A percentile compares a stretch with the other conserved stretches of the same genome.
Evolutionary conservation across 2,113 vertebrate species (phyloP).

Genomic region (Nettapus auritus): DNA sequence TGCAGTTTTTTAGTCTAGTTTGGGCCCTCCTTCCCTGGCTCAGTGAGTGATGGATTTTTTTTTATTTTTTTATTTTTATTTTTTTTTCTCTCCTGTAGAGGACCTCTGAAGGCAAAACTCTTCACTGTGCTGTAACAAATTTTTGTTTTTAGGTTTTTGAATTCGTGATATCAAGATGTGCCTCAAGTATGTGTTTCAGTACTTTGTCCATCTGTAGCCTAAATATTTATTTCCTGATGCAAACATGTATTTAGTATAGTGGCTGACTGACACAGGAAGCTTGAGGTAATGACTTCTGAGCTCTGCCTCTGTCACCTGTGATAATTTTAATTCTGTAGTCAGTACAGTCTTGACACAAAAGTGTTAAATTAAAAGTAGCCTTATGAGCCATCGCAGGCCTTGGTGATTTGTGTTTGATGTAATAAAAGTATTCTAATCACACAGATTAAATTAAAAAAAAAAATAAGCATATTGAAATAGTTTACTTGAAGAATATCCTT

Average conservation of each 20-base stretch:
- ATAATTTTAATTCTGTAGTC: not conserved
- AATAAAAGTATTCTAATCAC: not conserved
- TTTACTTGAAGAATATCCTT: not conserved
- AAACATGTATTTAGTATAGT: not conserved
- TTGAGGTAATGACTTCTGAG: not conserved
- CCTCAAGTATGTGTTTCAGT: not conserved
- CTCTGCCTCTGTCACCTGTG: not conserved
- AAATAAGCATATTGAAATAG: not conserved
- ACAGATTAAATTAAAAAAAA: not conserved
- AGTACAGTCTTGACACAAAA: not conserved
- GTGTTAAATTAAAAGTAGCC: not conserved
- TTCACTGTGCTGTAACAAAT: not conserved
- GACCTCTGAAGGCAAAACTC: not conserved
- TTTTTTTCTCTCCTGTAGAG: not conserved
- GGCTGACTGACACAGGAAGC: not conserved
- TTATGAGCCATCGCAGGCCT: not conserved
- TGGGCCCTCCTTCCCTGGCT: not conserved
- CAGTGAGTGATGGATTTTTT: not conserved
- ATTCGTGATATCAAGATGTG: not conserved
- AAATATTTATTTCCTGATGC: not conserved
- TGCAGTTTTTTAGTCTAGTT: not conserved
- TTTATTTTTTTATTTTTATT: not conserved
- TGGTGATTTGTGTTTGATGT: not conserved
- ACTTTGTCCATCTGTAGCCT: not conserved
- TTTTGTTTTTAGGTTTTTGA: not conserved